Conservation (phyloP, 2,797 vertebrate genomes). For the Acomys russatus region DNA sequence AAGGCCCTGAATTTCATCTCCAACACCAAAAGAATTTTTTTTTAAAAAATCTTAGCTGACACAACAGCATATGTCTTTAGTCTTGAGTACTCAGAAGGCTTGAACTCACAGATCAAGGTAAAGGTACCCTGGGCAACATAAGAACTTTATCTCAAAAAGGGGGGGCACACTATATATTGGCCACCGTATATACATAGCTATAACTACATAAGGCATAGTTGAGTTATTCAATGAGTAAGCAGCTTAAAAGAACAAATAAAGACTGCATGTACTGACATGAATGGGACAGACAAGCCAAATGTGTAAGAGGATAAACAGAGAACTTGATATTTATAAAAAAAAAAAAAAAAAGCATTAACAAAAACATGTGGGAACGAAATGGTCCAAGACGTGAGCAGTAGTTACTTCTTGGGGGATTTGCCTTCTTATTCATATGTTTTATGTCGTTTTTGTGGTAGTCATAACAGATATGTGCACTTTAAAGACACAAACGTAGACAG, state of each 20-base stretch:
- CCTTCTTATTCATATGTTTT: constrained; percentile 7
- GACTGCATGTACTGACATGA: background rate
- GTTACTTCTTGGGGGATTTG: background rate
- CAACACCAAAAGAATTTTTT: background rate
- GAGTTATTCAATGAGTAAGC: background rate
- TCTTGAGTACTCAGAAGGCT: background rate
- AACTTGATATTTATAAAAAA: background rate
- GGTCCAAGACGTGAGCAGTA: background rate
- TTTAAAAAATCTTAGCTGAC: background rate
- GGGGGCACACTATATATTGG: no score
- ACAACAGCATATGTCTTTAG: background rate
- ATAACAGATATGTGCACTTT: background rate
- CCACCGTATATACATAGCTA: background rate
- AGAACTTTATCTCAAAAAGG: background rate
- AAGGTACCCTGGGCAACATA: background rate
- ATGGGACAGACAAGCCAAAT: background rate
- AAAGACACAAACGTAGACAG: constrained; percentile 37
- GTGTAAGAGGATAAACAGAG: background rate
- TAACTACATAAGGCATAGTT: background rate
- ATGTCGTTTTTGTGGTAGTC: constrained; percentile 26
- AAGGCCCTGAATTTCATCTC: background rate
- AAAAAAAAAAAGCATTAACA: background rate
- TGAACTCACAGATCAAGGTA: background rate
- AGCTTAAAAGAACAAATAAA: constrained; percentile 7
- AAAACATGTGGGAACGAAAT: background rate